Evolutionary conservation across 2,888 invertebrate species (phyloP), one percentile per base, ranked within the genome.

Genomic region (Habrosyne pyritoides): DNA sequence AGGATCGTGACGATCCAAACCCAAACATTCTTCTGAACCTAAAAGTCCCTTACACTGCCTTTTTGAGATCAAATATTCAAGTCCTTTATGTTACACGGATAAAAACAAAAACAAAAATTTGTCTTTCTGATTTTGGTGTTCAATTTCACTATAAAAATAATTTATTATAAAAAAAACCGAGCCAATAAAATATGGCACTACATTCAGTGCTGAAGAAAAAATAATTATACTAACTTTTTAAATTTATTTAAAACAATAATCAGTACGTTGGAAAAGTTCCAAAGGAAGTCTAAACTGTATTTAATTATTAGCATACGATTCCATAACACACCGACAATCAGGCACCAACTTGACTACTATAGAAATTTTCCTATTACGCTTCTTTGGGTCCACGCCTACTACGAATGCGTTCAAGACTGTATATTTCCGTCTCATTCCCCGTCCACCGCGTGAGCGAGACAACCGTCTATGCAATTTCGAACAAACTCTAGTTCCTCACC

Each of bases 171-270:
- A 61, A 72, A 82, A 83, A 80, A 83, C 81, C 83, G 83, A 89
- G 89, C 91, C 91, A 90, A 89, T 89, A 85, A 83, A 84, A 88
- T 89, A 91, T 91, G 91, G 92, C 91, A 91, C 91, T 89, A 78
- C 73, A 53, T 73, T 91, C 92, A 92, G 92, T 91, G 92, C 91
- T 84, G 86, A 55, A 67, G 64, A 77, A 79, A 36, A 77, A 83
- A 84, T 75, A 87, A 91, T 90, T 87, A 89, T 50, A 79, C 89
- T 89, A 90, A 78, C 66, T 75, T 77, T 81, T 78, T 76, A 76
- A 85, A 85, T 86, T 87, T 82, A 81, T 77, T 81, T 81, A 81
- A 83, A 78, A 77, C 82, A 80, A 84, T 85, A 90, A 91, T 92
- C 92, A 92, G 92, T 92, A 88, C 92, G 81, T 88, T 89, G 91